These are phyloP conservation scores for Drosophila melanica DNA, from an alignment of 1,140 invertebrate genomes.

Conservation along the genomic window DNA sequence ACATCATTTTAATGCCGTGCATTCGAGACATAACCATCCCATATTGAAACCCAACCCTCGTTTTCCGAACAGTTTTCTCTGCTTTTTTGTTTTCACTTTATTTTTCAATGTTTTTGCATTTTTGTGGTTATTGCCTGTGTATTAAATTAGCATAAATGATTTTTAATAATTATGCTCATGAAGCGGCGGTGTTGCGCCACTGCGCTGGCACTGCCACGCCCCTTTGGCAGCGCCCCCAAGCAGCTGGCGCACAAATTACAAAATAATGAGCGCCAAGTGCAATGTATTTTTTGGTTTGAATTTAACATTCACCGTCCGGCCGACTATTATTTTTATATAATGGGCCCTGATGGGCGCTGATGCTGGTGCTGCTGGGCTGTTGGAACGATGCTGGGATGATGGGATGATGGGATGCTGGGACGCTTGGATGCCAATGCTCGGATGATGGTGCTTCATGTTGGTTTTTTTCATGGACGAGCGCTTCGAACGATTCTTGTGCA, in stretches of 20 bases:
- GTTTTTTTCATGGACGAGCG: conserved; percentile 52
- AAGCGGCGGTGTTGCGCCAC: conserved; percentile 37
- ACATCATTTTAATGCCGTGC: neutral
- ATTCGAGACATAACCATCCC: neutral
- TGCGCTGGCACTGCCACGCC: conserved; percentile 13
- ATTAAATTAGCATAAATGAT: conserved; percentile 83
- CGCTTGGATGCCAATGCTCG: conserved; percentile 7
- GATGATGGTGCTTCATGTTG: conserved; percentile 35
- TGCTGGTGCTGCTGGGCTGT: conserved; percentile 25
- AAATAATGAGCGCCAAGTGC: conserved; percentile 80
- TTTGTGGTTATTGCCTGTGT: conserved; percentile 80
- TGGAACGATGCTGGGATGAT: conserved; percentile 7
- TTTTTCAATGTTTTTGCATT: conserved; percentile 33
- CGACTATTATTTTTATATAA: conserved; percentile 82
- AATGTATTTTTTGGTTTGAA: conserved; percentile 69
- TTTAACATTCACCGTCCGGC: conserved; percentile 64
- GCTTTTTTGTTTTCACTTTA: conserved; percentile 2
- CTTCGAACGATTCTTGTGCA: conserved; percentile 49
- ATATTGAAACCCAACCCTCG: neutral
- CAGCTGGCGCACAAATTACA: conserved; percentile 78
- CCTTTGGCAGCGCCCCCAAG: conserved; percentile 6
- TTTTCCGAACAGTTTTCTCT: conserved; percentile 7
- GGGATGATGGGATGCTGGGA: conserved; percentile 4
- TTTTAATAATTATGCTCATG: conserved; percentile 80
- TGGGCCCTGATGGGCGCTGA: conserved; percentile 53